phyloP scores from a whole-genome alignment of 2,113 vertebrate genomes.

The Galemys pyrenaicus region DNA sequence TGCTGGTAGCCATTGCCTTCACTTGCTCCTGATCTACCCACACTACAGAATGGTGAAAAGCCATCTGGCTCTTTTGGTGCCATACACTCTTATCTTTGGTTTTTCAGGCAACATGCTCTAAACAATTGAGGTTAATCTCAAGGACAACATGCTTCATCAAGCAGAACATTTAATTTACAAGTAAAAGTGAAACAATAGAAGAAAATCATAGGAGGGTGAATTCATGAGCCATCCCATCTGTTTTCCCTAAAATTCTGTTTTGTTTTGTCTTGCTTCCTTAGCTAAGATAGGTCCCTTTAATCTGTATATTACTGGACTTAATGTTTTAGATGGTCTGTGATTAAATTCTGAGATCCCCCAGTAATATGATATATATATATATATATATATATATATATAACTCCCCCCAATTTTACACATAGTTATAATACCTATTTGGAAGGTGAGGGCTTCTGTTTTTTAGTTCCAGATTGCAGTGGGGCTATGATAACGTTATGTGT shows the following conservation, averaged over 20 bases:
- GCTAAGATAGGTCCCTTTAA: background rate
- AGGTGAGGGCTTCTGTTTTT: background rate
- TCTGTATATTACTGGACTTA: background rate
- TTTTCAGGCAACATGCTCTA: background rate
- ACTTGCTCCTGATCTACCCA: background rate
- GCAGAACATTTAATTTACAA: constrained; percentile 9
- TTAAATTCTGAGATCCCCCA: background rate
- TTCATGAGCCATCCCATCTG: background rate
- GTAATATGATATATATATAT: no score
- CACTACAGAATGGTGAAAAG: background rate
- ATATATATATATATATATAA: no score
- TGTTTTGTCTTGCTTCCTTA: background rate
- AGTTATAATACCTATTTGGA: background rate
- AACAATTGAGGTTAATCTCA: background rate
- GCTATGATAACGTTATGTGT: background rate
- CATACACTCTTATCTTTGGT: background rate
- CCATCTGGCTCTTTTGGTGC: background rate
- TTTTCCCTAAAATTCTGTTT: background rate
- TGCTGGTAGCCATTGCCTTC: background rate
- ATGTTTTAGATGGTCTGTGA: background rate
- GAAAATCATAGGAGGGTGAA: background rate
- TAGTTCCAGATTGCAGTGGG: background rate
- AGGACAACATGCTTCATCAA: background rate
- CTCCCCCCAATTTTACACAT: background rate
- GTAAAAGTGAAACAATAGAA: background rate